Percentiles rank a stretch among this genome's conserved stretches.
phyloP scores from a whole-genome alignment of 2,113 vertebrate genomes.

The Himantopus leucocephalus region DNA sequence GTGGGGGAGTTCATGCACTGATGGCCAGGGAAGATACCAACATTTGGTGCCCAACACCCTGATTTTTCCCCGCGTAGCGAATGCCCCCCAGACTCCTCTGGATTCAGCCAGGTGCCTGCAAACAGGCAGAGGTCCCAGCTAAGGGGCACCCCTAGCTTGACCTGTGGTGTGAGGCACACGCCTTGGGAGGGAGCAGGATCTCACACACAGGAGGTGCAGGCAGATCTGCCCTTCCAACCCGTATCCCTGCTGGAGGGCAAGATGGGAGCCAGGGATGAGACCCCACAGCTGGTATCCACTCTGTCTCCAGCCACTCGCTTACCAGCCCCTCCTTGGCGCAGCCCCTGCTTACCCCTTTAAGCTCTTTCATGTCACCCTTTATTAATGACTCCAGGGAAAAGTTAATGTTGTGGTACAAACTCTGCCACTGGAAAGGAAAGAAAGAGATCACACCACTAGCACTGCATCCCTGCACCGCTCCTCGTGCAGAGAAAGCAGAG shows the following conservation, averaged over 20 bases:
- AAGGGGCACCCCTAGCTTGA: neutral
- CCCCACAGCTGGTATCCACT: neutral
- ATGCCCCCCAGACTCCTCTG: neutral
- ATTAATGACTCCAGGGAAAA: slow-evolving; percentile 75
- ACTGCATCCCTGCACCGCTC: no score
- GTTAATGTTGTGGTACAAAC: slow-evolving; percentile 75
- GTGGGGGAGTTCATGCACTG: neutral
- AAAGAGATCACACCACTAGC: neutral
- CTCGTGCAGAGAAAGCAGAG: neutral
- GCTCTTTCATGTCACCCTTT: slow-evolving; percentile 76
- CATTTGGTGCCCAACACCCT: neutral
- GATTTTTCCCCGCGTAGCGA: neutral
- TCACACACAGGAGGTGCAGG: neutral
- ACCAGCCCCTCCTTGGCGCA: neutral
- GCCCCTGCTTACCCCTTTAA: slow-evolving; percentile 72
- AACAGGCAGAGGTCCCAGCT: neutral
- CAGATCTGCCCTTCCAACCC: neutral
- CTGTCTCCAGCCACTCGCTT: neutral
- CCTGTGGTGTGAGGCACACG: neutral
- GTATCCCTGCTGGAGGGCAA: neutral
- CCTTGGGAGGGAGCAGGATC: neutral
- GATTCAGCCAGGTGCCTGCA: neutral
- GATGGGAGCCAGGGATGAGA: no score
- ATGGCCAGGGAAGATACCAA: neutral
- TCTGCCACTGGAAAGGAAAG: slow-evolving; percentile 68